phyloP scores from a whole-genome alignment of 1,140 invertebrate species.

The Orchesella cincta region DNA sequence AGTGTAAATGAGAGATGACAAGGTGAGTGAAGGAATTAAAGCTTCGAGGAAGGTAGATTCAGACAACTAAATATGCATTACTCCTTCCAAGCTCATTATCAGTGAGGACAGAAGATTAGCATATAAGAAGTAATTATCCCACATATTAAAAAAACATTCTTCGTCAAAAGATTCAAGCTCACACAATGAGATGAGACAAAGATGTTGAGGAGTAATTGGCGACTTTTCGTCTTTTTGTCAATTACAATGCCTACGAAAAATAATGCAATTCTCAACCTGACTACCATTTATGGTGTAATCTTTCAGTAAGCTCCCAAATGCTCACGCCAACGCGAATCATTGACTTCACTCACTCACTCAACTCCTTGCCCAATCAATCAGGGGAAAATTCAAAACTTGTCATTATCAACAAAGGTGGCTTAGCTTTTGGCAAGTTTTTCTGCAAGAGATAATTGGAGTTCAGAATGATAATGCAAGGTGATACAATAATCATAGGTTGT shows the following conservation, averaged over 20 bases:
- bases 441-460: conserved; percentile 2
- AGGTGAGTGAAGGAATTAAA: conserved; percentile 23
- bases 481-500: background rate
- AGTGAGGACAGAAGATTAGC: background rate
- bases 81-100: background rate
- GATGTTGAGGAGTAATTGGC: background rate
- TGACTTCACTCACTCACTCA: background rate
- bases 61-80: background rate
- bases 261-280: background rate
- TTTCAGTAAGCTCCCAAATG: no score
- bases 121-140: conserved; percentile 6
- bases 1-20: conserved; percentile 20
- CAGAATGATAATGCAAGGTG: background rate
- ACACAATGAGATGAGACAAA: background rate
- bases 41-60: conserved; percentile 7
- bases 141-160: background rate
- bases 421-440: background rate
- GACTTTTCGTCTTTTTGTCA: background rate
- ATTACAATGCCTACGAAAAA: background rate
- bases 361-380: background rate
- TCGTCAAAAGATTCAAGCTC: background rate
- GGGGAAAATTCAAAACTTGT: background rate
- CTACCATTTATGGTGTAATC: background rate
- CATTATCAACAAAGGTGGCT: background rate
- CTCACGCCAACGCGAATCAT: no score